phyloP scores from a whole-genome alignment of 2,113 vertebrate genomes.

The Struthio camelus region DNA sequence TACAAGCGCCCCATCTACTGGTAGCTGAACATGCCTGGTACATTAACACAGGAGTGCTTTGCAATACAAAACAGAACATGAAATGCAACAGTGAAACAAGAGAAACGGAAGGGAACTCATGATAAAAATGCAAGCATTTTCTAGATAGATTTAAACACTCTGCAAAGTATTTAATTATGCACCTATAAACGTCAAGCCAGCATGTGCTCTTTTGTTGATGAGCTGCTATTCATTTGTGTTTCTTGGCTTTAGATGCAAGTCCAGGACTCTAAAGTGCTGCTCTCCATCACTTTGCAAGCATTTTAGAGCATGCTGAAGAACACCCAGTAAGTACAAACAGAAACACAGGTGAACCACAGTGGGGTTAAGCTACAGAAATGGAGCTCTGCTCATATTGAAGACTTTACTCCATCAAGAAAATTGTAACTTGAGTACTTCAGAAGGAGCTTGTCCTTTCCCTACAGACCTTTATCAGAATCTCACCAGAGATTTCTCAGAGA shows the following conservation, averaged over 20 bases:
- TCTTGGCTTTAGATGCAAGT: neutral
- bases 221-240: neutral
- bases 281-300: neutral
- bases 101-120: neutral
- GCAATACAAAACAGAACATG: too few species aligned
- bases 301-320: neutral
- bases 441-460: neutral
- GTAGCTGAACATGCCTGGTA: neutral
- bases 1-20: slow-evolving; percentile 7
- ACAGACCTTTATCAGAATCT: neutral
- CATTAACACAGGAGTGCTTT: rapidly evolving
- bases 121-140: neutral
- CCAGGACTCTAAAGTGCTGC: neutral
- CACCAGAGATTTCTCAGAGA: neutral
- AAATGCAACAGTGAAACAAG: neutral
- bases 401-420: too few species aligned
- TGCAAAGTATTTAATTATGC: neutral
- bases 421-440: neutral
- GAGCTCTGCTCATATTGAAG: neutral
- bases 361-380: neutral
- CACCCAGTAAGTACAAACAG: neutral
- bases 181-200: neutral
- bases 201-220: neutral
- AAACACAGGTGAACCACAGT: neutral
- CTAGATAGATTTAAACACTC: neutral